These are phyloP conservation scores for Hippolais icterina DNA, from an alignment of 2,113 vertebrate genomes.

Conservation along the genomic window DNA sequence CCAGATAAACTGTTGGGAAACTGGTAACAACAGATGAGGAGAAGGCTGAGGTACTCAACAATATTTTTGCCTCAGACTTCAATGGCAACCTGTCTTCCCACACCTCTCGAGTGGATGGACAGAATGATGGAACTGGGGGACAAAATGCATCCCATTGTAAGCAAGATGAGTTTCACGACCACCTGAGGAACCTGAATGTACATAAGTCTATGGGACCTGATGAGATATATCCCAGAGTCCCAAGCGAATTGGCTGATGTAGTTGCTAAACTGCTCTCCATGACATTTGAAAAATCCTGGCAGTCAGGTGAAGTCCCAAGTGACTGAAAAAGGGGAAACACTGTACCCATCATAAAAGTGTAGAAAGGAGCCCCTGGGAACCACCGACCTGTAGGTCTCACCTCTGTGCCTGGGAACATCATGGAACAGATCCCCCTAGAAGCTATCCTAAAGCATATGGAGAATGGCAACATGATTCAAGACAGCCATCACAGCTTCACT, in stretches of 20 bases:
- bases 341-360: background rate
- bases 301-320: background rate
- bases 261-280: background rate
- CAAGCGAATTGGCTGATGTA: background rate
- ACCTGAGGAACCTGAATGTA: background rate
- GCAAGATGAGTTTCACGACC: background rate
- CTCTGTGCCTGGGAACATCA: background rate
- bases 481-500: background rate
- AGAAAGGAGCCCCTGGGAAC: background rate
- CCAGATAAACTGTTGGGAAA: background rate
- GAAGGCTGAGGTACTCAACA: background rate
- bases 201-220: background rate
- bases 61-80: background rate
- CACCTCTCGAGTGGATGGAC: rapidly evolving
- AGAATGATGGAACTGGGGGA: background rate
- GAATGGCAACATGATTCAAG: background rate
- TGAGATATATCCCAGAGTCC: background rate
- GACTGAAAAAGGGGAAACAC: background rate
- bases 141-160: background rate
- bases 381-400: background rate
- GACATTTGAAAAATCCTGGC: background rate
- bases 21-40: background rate
- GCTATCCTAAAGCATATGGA: background rate
- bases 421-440: background rate
- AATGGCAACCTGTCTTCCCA: background rate